Percentiles rank a stretch among this genome's conserved stretches.
Conservation (phyloP, 2,113 vertebrate species). For the Megaceryle torquata region DNA sequence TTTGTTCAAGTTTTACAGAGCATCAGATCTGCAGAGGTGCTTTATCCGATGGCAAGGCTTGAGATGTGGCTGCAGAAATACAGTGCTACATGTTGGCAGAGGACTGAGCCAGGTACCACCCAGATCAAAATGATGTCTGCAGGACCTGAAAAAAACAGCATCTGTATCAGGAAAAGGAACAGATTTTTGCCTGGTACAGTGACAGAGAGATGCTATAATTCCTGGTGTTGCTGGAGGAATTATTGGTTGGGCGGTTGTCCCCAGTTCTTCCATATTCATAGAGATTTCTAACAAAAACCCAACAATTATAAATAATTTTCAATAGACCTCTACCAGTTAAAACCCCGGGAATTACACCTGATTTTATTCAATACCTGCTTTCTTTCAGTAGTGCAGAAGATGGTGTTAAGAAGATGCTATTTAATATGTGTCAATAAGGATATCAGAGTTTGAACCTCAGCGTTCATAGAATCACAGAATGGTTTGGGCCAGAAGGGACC, state of each 20-base stretch:
- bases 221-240: neutral
- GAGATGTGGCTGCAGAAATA: neutral
- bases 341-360: neutral
- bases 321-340: neutral
- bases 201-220: neutral
- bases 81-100: neutral
- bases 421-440: neutral
- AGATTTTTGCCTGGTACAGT: neutral
- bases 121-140: neutral
- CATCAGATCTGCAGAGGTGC: neutral
- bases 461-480: no score
- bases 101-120: neutral
- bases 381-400: neutral
- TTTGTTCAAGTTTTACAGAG: neutral
- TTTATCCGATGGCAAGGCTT: neutral
- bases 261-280: neutral
- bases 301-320: neutral
- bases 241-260: neutral
- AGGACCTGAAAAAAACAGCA: neutral
- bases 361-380: neutral
- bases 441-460: neutral
- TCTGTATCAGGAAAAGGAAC: neutral
- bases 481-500: no score
- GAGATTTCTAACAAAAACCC: neutral
- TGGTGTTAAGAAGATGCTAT: neutral